Base-by-base conservation (phyloP, 2,888 invertebrate species). In the Plebejus anna region DNA sequence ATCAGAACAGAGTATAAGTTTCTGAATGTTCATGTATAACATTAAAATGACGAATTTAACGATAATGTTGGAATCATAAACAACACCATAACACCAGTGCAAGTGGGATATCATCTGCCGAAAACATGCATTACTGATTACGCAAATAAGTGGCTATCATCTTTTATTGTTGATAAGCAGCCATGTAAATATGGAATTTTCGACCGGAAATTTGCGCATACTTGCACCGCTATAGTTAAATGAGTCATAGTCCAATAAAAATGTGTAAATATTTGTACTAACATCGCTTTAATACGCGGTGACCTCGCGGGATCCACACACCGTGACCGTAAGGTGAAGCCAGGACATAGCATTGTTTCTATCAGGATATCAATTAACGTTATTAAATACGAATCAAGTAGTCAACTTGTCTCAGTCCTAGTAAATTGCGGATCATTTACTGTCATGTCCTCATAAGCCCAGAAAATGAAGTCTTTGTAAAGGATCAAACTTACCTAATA, bases 181-280 rank as follows among this genome's bases (percentile, higher is more conserved):
- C 75, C 75, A 78, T 78, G 79, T 79, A 80, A 79, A 79, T 79
- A 79, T 78, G 81, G 83, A 80, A 80, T 79, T 80, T 85, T 83
- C 77, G 82, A 79, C 85, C 88, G 88, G 89, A 88, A 88, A 85
- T 80, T 81, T 81, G 78, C 71, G 81, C 85, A 87, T 89, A 82
- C 87, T 86, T 78, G 80, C 80, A 78, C 80, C 81, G 81, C 80
- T 79, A 81, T 81, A 83, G 82, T 82, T 82, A 79, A 79, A 82
- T 82, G 82, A 78, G 83, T 84, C 84, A 84, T 72, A 72, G 42
- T 22, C 42, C 42, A 47, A 47, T 47, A 51, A 73, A 73, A 73
- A 51, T 73, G 16, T 73, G 55, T 51, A 51, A 73, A 73, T 73
- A 73, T 73, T 73, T 32, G 47, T 55, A 51, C 32, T 55, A 32